A percentile compares a stretch with the other conserved stretches of the same genome.
Evolutionary conservation across 2,797 vertebrate species (phyloP).

Genomic region (Gambelia wislizenii): DNA sequence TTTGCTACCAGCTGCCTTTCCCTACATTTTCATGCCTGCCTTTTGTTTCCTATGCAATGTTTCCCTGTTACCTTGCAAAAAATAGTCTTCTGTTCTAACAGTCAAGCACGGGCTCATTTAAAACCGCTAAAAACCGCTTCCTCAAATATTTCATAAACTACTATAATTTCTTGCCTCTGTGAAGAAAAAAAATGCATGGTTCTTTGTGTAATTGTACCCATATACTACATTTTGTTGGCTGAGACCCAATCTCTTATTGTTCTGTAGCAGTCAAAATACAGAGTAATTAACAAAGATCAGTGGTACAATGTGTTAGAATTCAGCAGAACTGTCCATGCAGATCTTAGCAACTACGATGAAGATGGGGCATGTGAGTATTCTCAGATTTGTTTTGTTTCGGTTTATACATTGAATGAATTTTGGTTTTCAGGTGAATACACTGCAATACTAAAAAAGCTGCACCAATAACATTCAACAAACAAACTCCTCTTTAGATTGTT

Average conservation of each 20-base stretch:
- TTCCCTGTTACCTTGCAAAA: not conserved
- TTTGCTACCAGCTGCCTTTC: not conserved
- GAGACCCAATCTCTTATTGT: slow-evolving; percentile 49
- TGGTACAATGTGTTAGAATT: slow-evolving; percentile 99
- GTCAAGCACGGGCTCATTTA: not conserved
- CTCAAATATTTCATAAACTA: not conserved
- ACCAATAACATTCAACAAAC: not conserved
- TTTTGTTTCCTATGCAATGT: not conserved
- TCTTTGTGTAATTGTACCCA: not conserved
- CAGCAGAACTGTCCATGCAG: slow-evolving; percentile 93
- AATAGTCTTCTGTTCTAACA: not conserved
- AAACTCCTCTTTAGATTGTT: too few relatives aligned
- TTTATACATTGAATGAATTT: not conserved
- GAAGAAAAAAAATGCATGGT: not conserved
- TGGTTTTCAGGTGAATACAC: not conserved
- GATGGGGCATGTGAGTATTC: slow-evolving; percentile 96
- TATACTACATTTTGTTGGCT: not conserved
- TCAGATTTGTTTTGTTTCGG: not conserved
- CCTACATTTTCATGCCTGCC: not conserved
- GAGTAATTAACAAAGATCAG: slow-evolving; percentile 98
- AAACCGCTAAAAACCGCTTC: not conserved
- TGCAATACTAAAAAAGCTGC: not conserved
- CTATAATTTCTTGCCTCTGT: not conserved
- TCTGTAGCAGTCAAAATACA: slow-evolving; percentile 94
- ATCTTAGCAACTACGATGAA: slow-evolving; percentile 98